Evolutionary conservation across 1,140 invertebrate species (phyloP).

Genomic region (Pogonognathellus flavescens): DNA sequence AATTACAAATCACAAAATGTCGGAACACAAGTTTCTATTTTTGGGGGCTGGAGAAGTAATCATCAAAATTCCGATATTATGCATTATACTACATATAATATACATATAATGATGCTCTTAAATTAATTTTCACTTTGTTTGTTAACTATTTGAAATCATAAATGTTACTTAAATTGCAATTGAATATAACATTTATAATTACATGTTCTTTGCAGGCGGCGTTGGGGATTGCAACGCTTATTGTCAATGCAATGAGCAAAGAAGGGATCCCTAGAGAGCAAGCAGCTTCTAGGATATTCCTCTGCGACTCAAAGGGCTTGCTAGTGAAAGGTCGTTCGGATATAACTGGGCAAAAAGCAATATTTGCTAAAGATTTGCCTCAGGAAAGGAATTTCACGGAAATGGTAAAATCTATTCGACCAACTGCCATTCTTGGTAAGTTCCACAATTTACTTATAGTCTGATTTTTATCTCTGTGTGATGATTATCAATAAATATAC

Average conservation of each 20-base stretch:
- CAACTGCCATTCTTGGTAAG: constrained; percentile 85
- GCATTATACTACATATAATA: not conserved
- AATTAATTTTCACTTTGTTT: not conserved
- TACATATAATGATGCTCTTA: no score
- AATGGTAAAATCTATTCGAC: constrained; percentile 83
- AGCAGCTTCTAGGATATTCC: constrained; percentile 72
- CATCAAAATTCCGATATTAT: constrained; percentile 32
- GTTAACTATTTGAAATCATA: no score
- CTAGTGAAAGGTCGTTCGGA: constrained; percentile 83
- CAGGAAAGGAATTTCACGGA: constrained; percentile 81
- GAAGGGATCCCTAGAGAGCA: constrained; percentile 81
- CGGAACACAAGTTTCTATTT: constrained; percentile 88
- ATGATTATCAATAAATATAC: not conserved
- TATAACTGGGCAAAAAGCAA: constrained; percentile 81
- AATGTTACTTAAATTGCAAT: no score
- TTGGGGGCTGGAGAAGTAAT: constrained; percentile 90
- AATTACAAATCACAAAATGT: constrained; percentile 82
- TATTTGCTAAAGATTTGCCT: constrained; percentile 80
- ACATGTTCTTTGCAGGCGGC: constrained; percentile 75
- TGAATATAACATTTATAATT: not conserved
- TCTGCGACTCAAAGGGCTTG: constrained; percentile 82
- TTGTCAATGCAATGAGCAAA: constrained; percentile 87
- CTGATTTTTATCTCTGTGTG: not conserved
- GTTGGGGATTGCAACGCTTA: constrained; percentile 88
- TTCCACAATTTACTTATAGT: constrained; percentile 68